Evolutionary conservation across 2,888 invertebrate species (phyloP).

Genomic region (Onthophagus sagittarius): DNA sequence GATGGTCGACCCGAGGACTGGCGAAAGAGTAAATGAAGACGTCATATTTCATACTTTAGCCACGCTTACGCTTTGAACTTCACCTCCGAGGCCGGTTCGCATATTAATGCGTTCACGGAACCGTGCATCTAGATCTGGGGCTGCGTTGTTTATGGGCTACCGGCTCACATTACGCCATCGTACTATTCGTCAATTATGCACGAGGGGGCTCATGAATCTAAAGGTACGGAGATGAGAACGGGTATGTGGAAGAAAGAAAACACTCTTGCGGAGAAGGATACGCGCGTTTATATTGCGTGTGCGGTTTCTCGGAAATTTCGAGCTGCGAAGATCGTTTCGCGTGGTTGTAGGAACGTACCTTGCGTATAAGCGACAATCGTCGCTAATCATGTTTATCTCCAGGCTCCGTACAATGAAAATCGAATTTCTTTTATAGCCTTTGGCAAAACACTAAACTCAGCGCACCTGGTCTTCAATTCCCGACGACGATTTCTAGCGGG

Average conservation of each 20-base stretch:
- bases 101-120: constrained; percentile 32
- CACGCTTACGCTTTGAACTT: constrained; percentile 30
- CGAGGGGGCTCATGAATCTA: not conserved
- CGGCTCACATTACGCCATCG: constrained; percentile 23
- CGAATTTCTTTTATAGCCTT: not conserved
- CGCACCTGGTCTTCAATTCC: not conserved
- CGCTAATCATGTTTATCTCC: not conserved
- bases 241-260: not conserved
- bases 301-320: not conserved
- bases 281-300: not conserved
- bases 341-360: no score
- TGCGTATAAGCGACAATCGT: not conserved
- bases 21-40: constrained; percentile 31
- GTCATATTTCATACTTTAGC: constrained; percentile 36
- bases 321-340: not conserved
- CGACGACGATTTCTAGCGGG: not conserved
- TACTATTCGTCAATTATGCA: constrained; percentile 30
- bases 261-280: not conserved
- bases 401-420: not conserved
- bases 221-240: not conserved
- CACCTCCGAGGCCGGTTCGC: constrained; percentile 29
- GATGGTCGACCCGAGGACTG: not conserved
- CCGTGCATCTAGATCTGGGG: constrained; percentile 34
- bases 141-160: constrained; percentile 32
- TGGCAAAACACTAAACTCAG: not conserved